Evolutionary conservation across 2,797 vertebrate species (phyloP).

Genomic region (Telmatherina bonti): DNA sequence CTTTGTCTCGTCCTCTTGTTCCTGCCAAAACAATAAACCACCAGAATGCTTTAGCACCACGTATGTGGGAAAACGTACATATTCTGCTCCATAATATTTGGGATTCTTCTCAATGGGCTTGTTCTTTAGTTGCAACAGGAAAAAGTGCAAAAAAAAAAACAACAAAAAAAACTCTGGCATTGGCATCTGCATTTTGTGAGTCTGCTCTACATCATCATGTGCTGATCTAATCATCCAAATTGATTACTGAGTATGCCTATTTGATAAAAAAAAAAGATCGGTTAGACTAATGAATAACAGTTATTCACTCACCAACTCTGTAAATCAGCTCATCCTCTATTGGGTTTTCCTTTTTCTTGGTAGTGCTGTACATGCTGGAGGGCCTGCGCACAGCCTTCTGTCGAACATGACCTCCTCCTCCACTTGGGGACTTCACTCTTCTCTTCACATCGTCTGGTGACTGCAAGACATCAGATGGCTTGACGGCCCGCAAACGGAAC

Average conservation of each 20-base stretch:
- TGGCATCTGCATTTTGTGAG: neutral
- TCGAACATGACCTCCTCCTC: slow-evolving; percentile 91
- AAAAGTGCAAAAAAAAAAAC: neutral
- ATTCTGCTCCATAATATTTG: neutral
- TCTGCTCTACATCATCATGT: neutral
- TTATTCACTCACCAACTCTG: slow-evolving; percentile 87
- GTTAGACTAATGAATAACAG: neutral
- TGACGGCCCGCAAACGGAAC: slow-evolving; percentile 88
- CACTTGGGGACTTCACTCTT: slow-evolving; percentile 92
- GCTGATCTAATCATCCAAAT: neutral
- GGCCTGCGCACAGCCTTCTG: slow-evolving; percentile 95
- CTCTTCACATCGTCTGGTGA: slow-evolving; percentile 94
- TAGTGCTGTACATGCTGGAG: slow-evolving; percentile 97
- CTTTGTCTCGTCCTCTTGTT: slow-evolving; percentile 92
- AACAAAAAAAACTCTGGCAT: no score
- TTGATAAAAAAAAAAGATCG: neutral
- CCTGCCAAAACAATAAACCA: slow-evolving; percentile 75
- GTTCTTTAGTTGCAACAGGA: neutral
- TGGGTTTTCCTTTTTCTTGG: slow-evolving; percentile 97
- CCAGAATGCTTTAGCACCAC: neutral
- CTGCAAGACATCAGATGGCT: slow-evolving; percentile 88
- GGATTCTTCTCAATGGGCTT: neutral
- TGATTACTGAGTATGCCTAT: neutral
- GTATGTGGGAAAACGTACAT: neutral
- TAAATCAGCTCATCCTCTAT: slow-evolving; percentile 97